Evolutionary conservation across 1,140 invertebrate species (phyloP), one percentile per base, ranked within the genome.

Genomic region (Anastrepha ludens): DNA sequence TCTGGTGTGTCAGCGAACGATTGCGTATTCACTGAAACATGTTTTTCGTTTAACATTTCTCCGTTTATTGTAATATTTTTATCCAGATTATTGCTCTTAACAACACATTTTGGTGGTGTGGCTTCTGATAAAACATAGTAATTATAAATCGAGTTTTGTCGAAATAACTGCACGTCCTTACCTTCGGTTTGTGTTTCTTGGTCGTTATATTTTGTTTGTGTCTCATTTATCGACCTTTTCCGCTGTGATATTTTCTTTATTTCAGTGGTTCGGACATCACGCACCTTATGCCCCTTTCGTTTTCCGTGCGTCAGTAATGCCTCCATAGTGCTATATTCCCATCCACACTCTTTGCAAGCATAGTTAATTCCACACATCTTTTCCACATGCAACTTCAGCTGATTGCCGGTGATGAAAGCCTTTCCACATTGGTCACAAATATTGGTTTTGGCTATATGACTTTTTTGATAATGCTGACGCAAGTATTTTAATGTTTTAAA

Each of bases 381-480:
- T 1, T 89, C 58, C 60, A 89, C 95, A 95, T 60, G 92, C 93
- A 55, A 93, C 93, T 89, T 93, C 92, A 3, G 94, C 91, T 70
- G 94, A 17, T 47, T 90, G 89, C 94, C 91, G 0, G 94, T 94
- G 2, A 94, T 93, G 89, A 95, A 96, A 87, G 92, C 91, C 89
- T 95, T 95, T 0, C 92, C 88, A 88, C 95, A 96, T n/a, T 90
- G 90, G 7, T 89, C 89, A 89, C 95, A 96, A 2, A 89, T 87
- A 89, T 94, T 94, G 15, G 88, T 93, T 91, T 95, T 95, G 13
- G 94, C 92, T 5, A 94, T 94, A 87, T 96, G 95, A 11, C 95
- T 94, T 92, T 95, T 96, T 55, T 95, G 91, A 90, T 94, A 95
- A 90, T 96, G 95, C 93, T 95, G 91, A 64, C 91, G 90, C 20